These are phyloP conservation scores for Noctua janthina DNA, from an alignment of 2,888 invertebrate species.

Conservation along the genomic window DNA sequence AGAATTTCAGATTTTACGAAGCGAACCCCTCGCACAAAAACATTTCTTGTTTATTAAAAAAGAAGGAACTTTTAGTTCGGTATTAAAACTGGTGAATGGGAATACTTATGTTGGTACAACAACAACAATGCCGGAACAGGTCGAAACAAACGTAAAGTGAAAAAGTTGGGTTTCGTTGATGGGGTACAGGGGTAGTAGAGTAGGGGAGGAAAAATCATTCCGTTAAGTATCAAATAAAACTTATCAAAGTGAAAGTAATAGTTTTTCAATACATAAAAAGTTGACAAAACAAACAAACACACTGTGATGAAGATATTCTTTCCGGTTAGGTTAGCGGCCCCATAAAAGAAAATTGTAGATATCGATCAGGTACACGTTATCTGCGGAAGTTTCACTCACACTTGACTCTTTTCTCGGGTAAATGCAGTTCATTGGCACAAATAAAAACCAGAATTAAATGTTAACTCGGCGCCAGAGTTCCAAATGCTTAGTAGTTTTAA, in stretches of 20 bases:
- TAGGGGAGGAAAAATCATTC: conserved; percentile 41
- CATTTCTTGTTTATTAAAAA: conserved; percentile 37
- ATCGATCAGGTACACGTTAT: conserved; percentile 36
- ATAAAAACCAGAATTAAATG: conserved; percentile 52
- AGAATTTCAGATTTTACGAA: conserved; percentile 11
- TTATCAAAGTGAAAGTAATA: conserved; percentile 51
- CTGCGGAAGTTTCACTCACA: conserved; percentile 32
- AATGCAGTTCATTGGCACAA: conserved; percentile 55
- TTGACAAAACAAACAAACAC: conserved; percentile 23
- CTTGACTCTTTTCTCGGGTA: conserved; percentile 32
- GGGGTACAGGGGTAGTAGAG: conserved; percentile 3
- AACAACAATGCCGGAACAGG: conserved; percentile 42
- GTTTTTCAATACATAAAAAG: conserved; percentile 57
- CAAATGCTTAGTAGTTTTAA: conserved; percentile 45
- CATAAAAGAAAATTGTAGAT: conserved; percentile 15
- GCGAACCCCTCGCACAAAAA: conserved; percentile 4
- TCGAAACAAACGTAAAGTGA: conserved; percentile 50
- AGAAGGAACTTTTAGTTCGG: conserved; percentile 22
- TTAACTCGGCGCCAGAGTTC: conserved; percentile 35
- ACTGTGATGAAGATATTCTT: conserved; percentile 9
- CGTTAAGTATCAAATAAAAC: conserved; percentile 53
- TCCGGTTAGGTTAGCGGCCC: conserved; percentile 18
- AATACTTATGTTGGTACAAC: conserved; percentile 37
- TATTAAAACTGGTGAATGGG: conserved; percentile 34
- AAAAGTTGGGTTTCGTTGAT: conserved; percentile 51